Percentiles rank a stretch among this genome's conserved stretches.
phyloP scores from a whole-genome alignment of 2,888 invertebrate species.

The Amphimallon solstitiale region DNA sequence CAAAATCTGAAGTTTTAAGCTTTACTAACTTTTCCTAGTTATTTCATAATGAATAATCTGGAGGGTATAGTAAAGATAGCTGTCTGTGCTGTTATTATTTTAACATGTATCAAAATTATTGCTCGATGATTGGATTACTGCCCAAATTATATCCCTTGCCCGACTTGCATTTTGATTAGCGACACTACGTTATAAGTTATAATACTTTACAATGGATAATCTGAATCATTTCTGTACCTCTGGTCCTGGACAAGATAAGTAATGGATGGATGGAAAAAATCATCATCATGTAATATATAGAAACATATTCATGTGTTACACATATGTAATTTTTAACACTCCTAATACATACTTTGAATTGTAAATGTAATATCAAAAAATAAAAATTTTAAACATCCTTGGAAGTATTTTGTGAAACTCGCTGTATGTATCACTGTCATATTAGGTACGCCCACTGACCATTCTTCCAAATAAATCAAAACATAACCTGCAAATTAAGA shows the following conservation, averaged over 20 bases:
- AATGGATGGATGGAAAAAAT: too few relatives aligned
- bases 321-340: too few relatives aligned
- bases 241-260: too few relatives aligned
- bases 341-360: not conserved
- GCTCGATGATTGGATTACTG: not conserved
- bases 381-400: not conserved
- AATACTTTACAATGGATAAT: not conserved
- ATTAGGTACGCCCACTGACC: too few relatives aligned
- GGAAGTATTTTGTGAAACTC: not conserved
- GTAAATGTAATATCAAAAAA: not conserved
- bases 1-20: not conserved
- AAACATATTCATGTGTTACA: too few relatives aligned
- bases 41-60: not conserved
- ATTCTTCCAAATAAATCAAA: too few relatives aligned
- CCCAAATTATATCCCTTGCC: not conserved
- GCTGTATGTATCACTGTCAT: not conserved
- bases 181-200: too few relatives aligned
- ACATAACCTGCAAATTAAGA: conserved; percentile 11
- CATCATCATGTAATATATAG: too few relatives aligned
- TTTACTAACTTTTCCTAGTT: not conserved
- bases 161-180: too few relatives aligned
- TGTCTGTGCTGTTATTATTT: conserved; percentile 4
- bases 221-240: not conserved
- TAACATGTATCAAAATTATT: conserved; percentile 5
- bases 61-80: conserved; percentile 9